Conservation (phyloP, 2,113 vertebrate species). For the Dicrurus megarhynchus region DNA sequence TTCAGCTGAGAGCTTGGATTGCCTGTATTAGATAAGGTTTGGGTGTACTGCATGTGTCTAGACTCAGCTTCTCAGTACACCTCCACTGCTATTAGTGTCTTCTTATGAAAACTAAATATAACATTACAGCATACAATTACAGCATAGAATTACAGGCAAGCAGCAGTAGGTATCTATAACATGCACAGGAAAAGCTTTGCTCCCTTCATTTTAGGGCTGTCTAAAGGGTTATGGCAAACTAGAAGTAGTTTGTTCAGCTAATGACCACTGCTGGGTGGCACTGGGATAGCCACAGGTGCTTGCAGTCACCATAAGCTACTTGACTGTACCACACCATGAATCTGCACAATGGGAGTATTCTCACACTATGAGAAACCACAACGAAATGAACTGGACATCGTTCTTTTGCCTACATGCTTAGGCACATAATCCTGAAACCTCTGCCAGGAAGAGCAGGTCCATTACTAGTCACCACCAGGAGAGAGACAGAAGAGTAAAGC, state of each 20-base stretch:
- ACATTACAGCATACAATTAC: neutral
- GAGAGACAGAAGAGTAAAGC: neutral
- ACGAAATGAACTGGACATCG: neutral
- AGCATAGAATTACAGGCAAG: constrained; percentile 7
- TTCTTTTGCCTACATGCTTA: neutral
- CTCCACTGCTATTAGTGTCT: constrained; percentile 49
- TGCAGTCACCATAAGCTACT: neutral
- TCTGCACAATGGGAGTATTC: neutral
- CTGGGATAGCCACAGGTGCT: neutral
- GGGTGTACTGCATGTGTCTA: neutral
- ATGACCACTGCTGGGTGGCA: neutral
- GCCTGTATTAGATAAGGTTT: constrained; percentile 23
- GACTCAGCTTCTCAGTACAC: constrained; percentile 41
- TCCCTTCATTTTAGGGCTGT: neutral
- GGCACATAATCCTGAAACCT: neutral
- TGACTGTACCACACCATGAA: neutral
- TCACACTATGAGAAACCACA: neutral
- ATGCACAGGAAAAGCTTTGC: neutral
- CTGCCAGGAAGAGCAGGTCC: neutral
- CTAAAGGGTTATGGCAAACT: neutral
- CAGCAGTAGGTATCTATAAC: neutral
- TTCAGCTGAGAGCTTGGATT: neutral
- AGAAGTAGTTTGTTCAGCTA: neutral
- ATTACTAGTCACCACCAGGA: neutral
- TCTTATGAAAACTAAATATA: constrained; percentile 37